phyloP scores from a whole-genome alignment of 2,113 vertebrate species.

The Haplotaxodon microlepis region DNA sequence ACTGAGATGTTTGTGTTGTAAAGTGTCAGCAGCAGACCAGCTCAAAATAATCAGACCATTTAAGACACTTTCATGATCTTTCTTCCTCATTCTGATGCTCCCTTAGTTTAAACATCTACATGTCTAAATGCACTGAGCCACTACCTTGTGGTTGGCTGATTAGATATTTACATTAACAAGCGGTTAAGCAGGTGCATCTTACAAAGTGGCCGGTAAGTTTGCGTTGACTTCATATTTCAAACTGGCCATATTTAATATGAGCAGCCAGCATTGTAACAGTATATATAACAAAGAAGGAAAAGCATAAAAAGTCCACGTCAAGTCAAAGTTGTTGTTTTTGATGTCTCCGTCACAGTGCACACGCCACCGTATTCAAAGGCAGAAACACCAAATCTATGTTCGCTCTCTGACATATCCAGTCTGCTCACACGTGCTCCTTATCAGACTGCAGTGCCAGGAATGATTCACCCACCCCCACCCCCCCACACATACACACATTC shows the following conservation, averaged over 20 bases:
- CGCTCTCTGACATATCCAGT: neutral
- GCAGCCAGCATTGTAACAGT: neutral
- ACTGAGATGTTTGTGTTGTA: neutral
- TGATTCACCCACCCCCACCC: neutral
- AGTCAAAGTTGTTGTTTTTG: neutral
- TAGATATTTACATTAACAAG: neutral
- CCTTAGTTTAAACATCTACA: neutral
- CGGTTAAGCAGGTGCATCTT: neutral
- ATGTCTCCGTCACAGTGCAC: neutral
- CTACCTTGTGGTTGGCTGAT: neutral
- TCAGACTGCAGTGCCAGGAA: neutral
- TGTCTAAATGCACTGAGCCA: neutral
- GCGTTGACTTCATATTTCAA: neutral
- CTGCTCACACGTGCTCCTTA: conserved; percentile 7
- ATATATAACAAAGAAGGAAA: neutral
- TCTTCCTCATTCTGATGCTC: neutral
- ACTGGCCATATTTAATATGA: neutral
- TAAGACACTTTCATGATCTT: neutral
- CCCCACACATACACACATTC: neutral
- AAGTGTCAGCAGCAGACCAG: neutral
- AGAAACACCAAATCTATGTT: neutral
- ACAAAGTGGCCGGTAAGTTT: neutral
- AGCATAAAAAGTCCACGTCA: neutral
- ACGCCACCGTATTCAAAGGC: neutral
- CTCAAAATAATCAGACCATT: neutral